These are phyloP conservation scores for Musca vetustissima DNA, from an alignment of 1,140 invertebrate species.

Conservation along the genomic window DNA sequence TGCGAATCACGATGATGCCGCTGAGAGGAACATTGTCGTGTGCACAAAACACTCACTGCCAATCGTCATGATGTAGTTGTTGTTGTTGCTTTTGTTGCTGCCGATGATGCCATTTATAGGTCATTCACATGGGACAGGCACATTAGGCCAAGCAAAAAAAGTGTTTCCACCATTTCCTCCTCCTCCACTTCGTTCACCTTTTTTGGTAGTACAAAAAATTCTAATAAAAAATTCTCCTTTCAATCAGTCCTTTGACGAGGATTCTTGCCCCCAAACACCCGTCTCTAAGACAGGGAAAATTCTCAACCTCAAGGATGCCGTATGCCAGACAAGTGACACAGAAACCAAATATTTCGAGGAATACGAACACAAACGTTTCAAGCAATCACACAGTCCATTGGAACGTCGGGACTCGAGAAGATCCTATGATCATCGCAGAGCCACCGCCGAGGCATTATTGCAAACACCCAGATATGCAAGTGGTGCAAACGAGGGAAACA, in stretches of 20 bases:
- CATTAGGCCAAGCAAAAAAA: too few relatives aligned
- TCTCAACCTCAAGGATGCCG: conserved; percentile 44
- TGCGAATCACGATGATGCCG: too few relatives aligned
- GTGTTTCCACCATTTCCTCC: too few relatives aligned
- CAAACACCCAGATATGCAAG: conserved; percentile 16
- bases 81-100: too few relatives aligned
- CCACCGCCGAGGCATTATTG: conserved; percentile 47
- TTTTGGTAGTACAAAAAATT: too few relatives aligned
- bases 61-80: too few relatives aligned
- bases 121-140: too few relatives aligned
- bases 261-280: not conserved
- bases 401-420: conserved; percentile 5
- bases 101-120: too few relatives aligned
- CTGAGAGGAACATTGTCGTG: too few relatives aligned
- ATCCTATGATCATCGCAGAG: conserved; percentile 41
- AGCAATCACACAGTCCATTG: conserved; percentile 7
- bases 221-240: too few relatives aligned
- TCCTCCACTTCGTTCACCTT: too few relatives aligned
- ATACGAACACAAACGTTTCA: conserved; percentile 25
- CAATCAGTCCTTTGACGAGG: conserved; percentile 6
- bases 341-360: conserved; percentile 41
- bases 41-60: too few relatives aligned
- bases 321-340: conserved; percentile 50
- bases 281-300: conserved; percentile 29
- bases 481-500: conserved; percentile 46